Evolutionary conservation across 2,888 invertebrate genomes (phyloP), one percentile per base, ranked within the genome.

Genomic region (Sphaerophoria rueppellii): DNA sequence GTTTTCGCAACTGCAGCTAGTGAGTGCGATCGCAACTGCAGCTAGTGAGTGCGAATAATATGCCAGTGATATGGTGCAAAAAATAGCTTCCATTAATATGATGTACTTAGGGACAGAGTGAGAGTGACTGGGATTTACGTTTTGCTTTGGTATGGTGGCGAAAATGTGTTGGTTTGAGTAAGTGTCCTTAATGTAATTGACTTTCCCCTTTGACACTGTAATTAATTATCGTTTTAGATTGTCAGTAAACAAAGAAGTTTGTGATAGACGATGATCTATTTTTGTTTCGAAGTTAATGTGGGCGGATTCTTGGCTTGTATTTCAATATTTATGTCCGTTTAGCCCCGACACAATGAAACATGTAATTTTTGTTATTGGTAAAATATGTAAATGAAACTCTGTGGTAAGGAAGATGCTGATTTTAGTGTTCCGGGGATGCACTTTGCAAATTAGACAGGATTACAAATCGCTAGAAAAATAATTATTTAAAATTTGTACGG

Each of bases 151-250:
- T 40, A 40, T 40, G 40, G 6, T 40, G 58, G 6, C 7, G 46
- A 9, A 11, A 4, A 37, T 72, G 32, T 60, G 35, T 76, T 34
- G 60, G 37, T 70, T 63, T 32, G 61, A 55, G 48, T 57, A 40
- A 54, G 70, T 65, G 80, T 80, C 80, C 80, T 76, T 73, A 85
- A 80, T 80, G 63, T 58, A 55, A 80, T 76, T 76, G 80, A 80
- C 75, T 76, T 81, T 58, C 50, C 58, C 71, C 65, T 65, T 35
- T 54, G 76, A 58, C 9, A 52, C 54, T 69, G 69, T 74, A 80
- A 80, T 76, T 76, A 70, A 71, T 81, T 71, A 48, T 57, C 63
- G 35, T 4, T 67, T 60, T 58, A 16, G 60, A 60, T 34, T 70
- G 14, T 57, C 6, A 32, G n/a, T 14, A 55, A 7, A 50, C 12